Evolutionary conservation across 2,888 invertebrate species (phyloP).

Genomic region (Cinara cedri): DNA sequence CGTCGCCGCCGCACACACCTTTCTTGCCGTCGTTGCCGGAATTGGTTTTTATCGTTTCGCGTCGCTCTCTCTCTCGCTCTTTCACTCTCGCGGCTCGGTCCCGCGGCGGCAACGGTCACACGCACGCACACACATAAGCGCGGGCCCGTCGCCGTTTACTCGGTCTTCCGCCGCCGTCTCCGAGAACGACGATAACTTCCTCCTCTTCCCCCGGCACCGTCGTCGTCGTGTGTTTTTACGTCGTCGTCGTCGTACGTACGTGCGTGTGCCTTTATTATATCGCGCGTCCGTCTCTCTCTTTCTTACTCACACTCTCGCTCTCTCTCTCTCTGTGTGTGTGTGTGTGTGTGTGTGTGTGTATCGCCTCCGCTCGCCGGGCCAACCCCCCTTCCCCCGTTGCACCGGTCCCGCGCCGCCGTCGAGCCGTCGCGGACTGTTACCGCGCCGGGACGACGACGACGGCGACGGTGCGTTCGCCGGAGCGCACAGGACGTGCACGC

Average conservation of each 20-base stretch:
- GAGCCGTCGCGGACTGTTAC: not conserved
- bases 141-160: not conserved
- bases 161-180: not conserved
- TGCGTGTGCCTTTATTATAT: too few species aligned
- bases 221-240: constrained; percentile 17
- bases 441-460: not conserved
- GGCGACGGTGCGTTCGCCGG: not conserved
- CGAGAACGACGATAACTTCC: too few species aligned
- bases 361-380: not conserved
- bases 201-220: not conserved
- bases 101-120: not conserved
- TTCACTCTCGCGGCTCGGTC: constrained; percentile 5
- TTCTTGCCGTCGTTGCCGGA: constrained; percentile 22
- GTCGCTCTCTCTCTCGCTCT: not conserved
- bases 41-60: constrained; percentile 3
- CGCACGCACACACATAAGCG: not conserved
- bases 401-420: too few species aligned
- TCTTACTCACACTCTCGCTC: constrained; percentile 8
- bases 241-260: constrained; percentile 7
- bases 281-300: not conserved
- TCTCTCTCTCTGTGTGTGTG: not conserved
- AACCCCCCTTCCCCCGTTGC: too few species aligned
- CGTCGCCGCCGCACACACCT: not conserved
- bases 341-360: too few species aligned
- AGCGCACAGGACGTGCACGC: not conserved